phyloP scores from a whole-genome alignment of 2,113 vertebrate genomes.

The Corapipo altera region DNA sequence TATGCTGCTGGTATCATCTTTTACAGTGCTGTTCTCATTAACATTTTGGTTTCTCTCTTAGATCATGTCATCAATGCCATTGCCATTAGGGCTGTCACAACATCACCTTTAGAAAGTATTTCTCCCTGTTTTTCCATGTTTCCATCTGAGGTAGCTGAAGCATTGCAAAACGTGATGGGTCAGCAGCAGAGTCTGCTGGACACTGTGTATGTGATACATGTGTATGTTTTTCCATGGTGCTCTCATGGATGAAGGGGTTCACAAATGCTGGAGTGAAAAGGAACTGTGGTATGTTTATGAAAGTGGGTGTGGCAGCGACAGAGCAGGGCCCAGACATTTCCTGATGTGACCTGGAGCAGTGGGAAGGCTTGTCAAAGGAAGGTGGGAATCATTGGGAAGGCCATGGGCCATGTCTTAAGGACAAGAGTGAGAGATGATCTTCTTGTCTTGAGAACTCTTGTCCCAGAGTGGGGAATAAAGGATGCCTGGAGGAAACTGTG shows the following conservation, averaged over 20 bases:
- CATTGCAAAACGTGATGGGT: background rate
- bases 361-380: background rate
- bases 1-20: background rate
- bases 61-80: background rate
- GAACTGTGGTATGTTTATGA: background rate
- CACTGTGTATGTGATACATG: background rate
- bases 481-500: too few species aligned
- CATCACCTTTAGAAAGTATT: background rate
- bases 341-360: background rate
- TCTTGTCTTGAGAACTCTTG: background rate
- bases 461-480: background rate
- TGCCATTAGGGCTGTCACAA: background rate
- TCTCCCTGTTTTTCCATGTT: background rate
- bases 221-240: background rate
- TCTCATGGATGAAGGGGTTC: background rate
- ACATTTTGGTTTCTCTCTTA: background rate
- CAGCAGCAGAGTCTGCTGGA: background rate
- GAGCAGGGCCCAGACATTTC: background rate
- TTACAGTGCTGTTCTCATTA: background rate
- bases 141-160: background rate
- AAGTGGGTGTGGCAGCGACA: background rate
- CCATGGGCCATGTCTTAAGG: background rate
- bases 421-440: background rate
- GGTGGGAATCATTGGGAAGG: background rate
- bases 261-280: background rate